Percentiles rank a stretch among this genome's conserved stretches.
phyloP scores from a whole-genome alignment of 2,113 vertebrate species.

The Crotalus tigris region DNA sequence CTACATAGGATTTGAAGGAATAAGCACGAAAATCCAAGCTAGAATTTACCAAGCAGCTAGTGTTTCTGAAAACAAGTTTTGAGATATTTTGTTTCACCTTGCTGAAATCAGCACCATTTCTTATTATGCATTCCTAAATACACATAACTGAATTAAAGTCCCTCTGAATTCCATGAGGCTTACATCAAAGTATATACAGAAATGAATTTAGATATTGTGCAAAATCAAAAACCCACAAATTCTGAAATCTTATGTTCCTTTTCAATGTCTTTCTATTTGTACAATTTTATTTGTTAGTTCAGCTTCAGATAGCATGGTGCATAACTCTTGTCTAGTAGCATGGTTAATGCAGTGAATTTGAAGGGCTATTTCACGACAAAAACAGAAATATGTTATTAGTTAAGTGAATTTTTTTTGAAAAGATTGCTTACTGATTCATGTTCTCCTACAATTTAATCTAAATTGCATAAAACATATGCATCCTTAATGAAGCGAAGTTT shows the following conservation, averaged over 20 bases:
- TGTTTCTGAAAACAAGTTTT: neutral
- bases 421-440: neutral
- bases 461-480: neutral
- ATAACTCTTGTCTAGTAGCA: neutral
- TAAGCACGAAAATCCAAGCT: neutral
- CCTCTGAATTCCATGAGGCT: neutral
- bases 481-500: neutral
- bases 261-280: neutral
- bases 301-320: neutral
- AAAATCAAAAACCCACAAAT: neutral
- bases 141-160: neutral
- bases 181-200: neutral
- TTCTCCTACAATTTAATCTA: neutral
- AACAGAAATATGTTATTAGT: neutral
- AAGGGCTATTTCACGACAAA: neutral
- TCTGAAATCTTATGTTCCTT: neutral
- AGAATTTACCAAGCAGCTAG: neutral
- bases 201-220: neutral
- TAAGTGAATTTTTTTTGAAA: neutral
- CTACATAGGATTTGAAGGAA: neutral
- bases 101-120: neutral
- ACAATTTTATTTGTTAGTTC: neutral
- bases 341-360: neutral
- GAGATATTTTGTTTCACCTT: neutral
- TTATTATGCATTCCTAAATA: neutral